phyloP scores from a whole-genome alignment of 2,797 vertebrate species.

The Darevskia nairensis region DNA sequence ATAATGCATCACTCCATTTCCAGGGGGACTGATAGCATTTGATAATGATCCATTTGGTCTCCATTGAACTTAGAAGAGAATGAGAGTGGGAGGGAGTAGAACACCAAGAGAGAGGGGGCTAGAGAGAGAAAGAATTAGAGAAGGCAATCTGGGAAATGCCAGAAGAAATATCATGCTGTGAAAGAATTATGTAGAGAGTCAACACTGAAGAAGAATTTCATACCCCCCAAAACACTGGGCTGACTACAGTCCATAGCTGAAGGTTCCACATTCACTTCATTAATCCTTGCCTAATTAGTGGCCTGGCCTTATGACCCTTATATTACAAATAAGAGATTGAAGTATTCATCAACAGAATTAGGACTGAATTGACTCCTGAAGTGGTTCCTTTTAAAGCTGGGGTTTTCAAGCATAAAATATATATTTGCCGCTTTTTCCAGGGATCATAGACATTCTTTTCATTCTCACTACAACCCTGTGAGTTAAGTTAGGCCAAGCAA shows the following conservation, averaged over 20 bases:
- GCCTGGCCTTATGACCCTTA: background rate
- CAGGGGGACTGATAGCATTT: constrained; percentile 14
- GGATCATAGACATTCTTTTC: background rate
- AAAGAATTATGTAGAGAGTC: background rate
- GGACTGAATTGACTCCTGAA: background rate
- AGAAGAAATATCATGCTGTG: background rate
- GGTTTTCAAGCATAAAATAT: background rate
- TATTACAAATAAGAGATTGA: background rate
- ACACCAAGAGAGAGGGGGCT: background rate
- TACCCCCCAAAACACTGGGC: background rate
- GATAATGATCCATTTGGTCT: constrained; percentile 20
- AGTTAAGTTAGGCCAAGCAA: background rate
- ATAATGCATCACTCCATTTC: constrained; percentile 18
- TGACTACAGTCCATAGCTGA: background rate
- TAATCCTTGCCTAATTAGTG: background rate
- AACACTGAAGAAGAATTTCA: no score
- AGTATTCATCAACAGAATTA: background rate
- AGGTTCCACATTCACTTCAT: background rate
- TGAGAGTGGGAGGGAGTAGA: background rate
- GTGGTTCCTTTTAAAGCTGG: background rate
- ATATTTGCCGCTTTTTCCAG: background rate
- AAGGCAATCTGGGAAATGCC: background rate
- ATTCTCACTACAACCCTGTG: background rate
- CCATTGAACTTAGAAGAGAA: background rate
- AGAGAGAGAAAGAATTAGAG: no score